phyloP scores from a whole-genome alignment of 2,113 vertebrate species.

The Atherinomorus stipes region DNA sequence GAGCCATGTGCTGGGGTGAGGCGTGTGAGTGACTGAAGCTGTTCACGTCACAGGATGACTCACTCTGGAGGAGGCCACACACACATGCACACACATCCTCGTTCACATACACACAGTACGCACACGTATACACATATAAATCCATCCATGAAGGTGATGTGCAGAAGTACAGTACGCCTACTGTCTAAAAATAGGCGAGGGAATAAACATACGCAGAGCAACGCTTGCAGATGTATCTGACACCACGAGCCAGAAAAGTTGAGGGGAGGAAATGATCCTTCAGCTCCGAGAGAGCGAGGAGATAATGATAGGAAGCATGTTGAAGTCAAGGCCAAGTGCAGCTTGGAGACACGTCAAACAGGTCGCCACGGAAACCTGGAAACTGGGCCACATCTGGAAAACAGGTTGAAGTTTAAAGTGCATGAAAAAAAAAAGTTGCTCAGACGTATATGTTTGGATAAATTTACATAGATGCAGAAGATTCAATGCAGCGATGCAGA shows the following conservation, averaged over 20 bases:
- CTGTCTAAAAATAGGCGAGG: conserved; percentile 45
- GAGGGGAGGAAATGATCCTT: not conserved
- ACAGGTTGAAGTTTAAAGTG: not conserved
- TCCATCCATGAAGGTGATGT: conserved; percentile 25
- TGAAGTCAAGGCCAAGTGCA: not conserved
- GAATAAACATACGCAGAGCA: not conserved
- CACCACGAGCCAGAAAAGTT: not conserved
- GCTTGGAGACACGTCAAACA: not conserved
- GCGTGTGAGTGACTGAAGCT: conserved; percentile 61
- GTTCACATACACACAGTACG: conserved; percentile 35
- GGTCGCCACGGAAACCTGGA: not conserved
- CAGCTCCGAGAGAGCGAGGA: not conserved
- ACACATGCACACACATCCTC: conserved; percentile 25
- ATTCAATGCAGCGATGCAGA: too few relatives aligned
- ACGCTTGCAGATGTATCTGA: not conserved
- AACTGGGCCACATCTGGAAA: not conserved
- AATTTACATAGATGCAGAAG: too few relatives aligned
- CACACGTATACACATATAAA: conserved; percentile 28
- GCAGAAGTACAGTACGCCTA: not conserved
- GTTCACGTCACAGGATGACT: conserved; percentile 67
- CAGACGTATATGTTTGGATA: too few relatives aligned
- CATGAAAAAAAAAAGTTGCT: not conserved
- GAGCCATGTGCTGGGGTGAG: conserved; percentile 74
- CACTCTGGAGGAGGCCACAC: conserved; percentile 58
- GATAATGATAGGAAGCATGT: not conserved